Evolutionary conservation across 2,888 invertebrate species (phyloP).

Genomic region (Phytoseiulus persimilis): DNA sequence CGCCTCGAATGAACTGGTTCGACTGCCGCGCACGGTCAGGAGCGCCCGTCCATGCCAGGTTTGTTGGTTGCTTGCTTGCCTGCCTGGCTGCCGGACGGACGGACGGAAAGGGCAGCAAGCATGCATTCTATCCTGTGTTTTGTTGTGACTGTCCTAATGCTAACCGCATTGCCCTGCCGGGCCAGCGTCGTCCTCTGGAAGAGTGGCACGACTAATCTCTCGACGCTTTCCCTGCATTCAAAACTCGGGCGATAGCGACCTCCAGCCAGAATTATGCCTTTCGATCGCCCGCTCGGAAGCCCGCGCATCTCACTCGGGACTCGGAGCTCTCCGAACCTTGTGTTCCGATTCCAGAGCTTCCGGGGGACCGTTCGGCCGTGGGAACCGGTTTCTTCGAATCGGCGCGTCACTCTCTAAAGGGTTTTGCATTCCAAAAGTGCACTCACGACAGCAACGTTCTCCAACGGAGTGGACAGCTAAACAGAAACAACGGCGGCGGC

Average conservation of each 20-base stretch:
- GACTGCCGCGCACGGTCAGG: not conserved
- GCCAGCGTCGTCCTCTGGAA: not conserved
- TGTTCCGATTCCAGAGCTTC: too few relatives aligned
- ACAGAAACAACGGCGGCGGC: not conserved
- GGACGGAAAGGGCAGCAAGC: not conserved
- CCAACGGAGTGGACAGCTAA: not conserved
- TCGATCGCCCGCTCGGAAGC: too few relatives aligned
- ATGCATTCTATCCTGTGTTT: slow-evolving; percentile 5
- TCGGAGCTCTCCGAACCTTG: too few relatives aligned
- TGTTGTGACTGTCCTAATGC: slow-evolving; percentile 5
- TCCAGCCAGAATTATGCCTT: not conserved
- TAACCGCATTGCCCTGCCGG: not conserved
- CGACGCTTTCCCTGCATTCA: not conserved
- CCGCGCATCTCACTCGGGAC: too few relatives aligned
- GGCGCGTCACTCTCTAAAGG: not conserved
- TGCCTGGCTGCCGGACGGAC: not conserved
- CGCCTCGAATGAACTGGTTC: not conserved
- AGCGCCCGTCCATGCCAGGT: not conserved
- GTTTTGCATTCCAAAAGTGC: not conserved
- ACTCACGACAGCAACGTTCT: not conserved
- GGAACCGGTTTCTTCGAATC: not conserved
- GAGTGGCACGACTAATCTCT: not conserved
- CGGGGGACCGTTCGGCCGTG: not conserved
- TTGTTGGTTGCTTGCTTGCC: not conserved
- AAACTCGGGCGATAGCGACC: not conserved